Conservation (phyloP, 2,797 vertebrate genomes). For the Petrocephalus sullivani region DNA sequence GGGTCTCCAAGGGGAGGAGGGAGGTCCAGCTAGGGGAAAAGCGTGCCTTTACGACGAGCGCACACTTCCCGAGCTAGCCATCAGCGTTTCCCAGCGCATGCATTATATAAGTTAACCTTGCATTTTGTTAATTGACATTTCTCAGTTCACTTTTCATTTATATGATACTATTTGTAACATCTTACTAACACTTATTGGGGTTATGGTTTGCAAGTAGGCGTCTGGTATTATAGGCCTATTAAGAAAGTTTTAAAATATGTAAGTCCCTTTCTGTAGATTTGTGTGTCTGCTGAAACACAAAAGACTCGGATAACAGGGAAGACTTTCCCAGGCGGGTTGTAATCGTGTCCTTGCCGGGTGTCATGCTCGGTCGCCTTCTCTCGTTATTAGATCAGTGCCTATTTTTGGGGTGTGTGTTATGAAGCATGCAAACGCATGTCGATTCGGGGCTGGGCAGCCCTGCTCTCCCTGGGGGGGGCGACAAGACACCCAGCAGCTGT, state of each 20-base stretch:
- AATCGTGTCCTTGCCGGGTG: neutral
- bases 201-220: neutral
- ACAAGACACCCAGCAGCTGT: neutral
- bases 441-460: neutral
- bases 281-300: neutral
- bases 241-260: neutral
- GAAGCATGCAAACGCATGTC: conserved; percentile 22
- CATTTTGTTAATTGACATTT: neutral
- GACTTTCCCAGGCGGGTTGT: neutral
- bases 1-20: conserved; percentile 30
- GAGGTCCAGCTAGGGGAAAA: neutral
- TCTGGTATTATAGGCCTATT: too few relatives aligned
- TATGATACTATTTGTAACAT: neutral
- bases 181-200: neutral
- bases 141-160: neutral
- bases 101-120: neutral
- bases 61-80: neutral
- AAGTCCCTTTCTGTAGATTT: neutral
- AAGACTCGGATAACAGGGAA: neutral
- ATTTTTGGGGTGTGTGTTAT: conserved; percentile 37
- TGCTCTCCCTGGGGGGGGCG: neutral
- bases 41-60: neutral
- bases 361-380: neutral
- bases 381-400: conserved; percentile 29
- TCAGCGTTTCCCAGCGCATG: neutral